These are phyloP conservation scores for Amorpha juglandis DNA, from an alignment of 2,888 invertebrate genomes.

Conservation along the genomic window DNA sequence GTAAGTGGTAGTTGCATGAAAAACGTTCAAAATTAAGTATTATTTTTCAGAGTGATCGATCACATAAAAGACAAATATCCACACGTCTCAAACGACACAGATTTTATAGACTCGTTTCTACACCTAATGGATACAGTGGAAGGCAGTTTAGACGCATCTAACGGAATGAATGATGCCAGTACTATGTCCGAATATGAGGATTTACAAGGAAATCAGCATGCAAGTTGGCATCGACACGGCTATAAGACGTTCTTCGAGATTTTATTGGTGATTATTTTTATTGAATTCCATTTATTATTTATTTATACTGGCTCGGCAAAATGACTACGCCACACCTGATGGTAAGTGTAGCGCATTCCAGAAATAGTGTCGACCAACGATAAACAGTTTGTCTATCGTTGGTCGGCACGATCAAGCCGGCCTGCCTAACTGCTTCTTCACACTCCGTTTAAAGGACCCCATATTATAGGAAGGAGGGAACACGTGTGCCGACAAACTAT, in stretches of 20 bases:
- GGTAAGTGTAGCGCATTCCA: no score
- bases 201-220: constrained; percentile 52
- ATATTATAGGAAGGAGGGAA: no score
- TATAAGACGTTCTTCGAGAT: constrained; percentile 64
- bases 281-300: no score
- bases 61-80: constrained; percentile 52
- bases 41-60: constrained; percentile 47
- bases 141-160: constrained; percentile 55
- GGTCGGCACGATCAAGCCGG: no score
- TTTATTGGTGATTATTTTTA: constrained; percentile 49
- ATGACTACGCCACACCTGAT: no score
- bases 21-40: neutral
- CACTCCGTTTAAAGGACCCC: no score
- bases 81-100: constrained; percentile 43
- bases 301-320: no score
- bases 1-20: no score
- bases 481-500: no score
- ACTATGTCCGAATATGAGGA: constrained; percentile 48
- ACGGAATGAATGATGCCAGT: constrained; percentile 61
- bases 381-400: no score
- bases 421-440: no score
- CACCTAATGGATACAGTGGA: constrained; percentile 51
- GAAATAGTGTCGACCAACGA: no score
- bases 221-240: constrained; percentile 60
- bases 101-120: constrained; percentile 50